A percentile compares a stretch with the other conserved stretches of the same genome.
phyloP scores from a whole-genome alignment of 1,140 invertebrate genomes.

The Rhagoletis zephyria region DNA sequence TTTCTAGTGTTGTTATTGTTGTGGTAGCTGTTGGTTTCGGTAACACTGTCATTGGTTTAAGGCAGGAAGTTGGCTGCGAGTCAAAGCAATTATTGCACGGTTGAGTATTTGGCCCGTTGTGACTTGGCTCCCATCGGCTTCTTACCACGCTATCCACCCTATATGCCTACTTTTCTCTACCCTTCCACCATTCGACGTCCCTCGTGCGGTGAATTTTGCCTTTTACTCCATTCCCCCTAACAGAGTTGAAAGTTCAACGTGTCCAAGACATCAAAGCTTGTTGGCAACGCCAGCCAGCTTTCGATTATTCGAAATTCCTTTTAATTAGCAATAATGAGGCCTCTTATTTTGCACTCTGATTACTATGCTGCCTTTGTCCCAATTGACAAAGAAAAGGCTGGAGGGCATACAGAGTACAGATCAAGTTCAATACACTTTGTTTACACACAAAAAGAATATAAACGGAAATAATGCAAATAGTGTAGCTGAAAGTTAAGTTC shows the following conservation, averaged over 20 bases:
- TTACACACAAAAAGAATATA: not conserved
- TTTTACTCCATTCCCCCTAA: not conserved
- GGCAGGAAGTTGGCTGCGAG: constrained; percentile 44
- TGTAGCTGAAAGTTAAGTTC: constrained; percentile 26
- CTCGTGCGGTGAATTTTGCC: not conserved
- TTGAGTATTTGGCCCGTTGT: constrained; percentile 20
- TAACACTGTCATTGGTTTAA: constrained; percentile 48
- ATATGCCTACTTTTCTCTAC: not conserved
- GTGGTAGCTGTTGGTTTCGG: constrained; percentile 9
- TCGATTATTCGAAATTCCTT: constrained; percentile 44
- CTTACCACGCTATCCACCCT: not conserved
- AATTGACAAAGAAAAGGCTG: not conserved
- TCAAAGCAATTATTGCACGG: constrained; percentile 38
- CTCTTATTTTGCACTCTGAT: constrained; percentile 49
- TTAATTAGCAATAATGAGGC: constrained; percentile 52
- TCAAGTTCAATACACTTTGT: constrained; percentile 49
- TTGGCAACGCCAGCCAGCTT: constrained; percentile 29
- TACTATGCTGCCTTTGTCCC: not conserved
- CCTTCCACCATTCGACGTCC: not conserved
- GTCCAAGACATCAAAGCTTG: constrained; percentile 44
- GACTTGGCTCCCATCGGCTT: not conserved
- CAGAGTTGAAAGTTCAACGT: constrained; percentile 36
- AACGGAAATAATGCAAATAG: not conserved
- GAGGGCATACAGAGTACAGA: not conserved
- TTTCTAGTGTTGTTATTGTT: constrained; percentile 32